phyloP scores from a whole-genome alignment of 2,888 invertebrate species.

The Melinopterus prodromus region DNA sequence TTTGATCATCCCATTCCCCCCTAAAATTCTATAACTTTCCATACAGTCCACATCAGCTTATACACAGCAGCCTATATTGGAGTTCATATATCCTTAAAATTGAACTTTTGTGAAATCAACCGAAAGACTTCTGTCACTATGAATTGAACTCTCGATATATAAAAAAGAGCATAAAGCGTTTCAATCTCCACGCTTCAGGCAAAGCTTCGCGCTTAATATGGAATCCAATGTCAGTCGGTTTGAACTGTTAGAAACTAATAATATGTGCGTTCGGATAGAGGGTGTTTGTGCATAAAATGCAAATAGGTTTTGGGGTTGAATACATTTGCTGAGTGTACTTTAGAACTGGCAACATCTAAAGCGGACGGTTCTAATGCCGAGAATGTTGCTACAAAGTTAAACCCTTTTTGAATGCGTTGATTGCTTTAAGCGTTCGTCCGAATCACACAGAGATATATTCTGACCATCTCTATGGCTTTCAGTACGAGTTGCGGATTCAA shows the following conservation, averaged over 20 bases:
- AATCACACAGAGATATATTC: background rate
- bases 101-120: constrained; percentile 21
- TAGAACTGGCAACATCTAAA: constrained; percentile 7
- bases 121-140: constrained; percentile 6
- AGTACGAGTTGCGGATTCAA: background rate
- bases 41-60: constrained; percentile 15
- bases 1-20: background rate
- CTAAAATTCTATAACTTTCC: background rate
- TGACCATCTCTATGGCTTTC: background rate
- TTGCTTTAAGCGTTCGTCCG: background rate
- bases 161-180: constrained; percentile 5
- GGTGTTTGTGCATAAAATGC: constrained; percentile 31
- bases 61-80: constrained; percentile 16
- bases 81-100: constrained; percentile 24
- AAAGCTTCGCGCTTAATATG: background rate
- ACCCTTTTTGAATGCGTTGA: background rate
- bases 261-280: background rate
- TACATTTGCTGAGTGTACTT: constrained; percentile 20
- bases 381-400: constrained; percentile 5
- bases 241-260: background rate
- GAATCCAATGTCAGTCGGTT: background rate
- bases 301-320: constrained; percentile 31
- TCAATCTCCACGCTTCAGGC: background rate
- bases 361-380: background rate
- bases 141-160: constrained; percentile 10